phyloP scores from a whole-genome alignment of 2,888 invertebrate species.

The Clunio marinus region DNA sequence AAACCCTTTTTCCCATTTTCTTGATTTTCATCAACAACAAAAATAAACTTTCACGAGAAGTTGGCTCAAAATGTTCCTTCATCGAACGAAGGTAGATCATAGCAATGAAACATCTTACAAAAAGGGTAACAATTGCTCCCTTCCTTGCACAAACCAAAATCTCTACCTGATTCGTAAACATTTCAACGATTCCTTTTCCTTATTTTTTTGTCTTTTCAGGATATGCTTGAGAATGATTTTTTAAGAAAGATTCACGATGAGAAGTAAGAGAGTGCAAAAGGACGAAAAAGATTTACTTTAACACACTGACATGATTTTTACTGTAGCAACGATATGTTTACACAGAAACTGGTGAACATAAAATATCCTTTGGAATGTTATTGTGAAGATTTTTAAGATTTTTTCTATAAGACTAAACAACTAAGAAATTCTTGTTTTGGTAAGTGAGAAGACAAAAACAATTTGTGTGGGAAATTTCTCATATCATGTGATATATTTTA shows the following conservation, averaged over 20 bases:
- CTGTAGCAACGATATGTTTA: too few species aligned
- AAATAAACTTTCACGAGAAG: neutral
- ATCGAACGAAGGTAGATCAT: neutral
- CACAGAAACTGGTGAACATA: too few species aligned
- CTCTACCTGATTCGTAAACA: constrained; percentile 3
- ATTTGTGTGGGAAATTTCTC: constrained; percentile 4
- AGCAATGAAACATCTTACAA: neutral
- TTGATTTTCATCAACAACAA: too few species aligned
- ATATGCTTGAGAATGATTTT: too few species aligned
- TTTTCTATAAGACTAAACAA: too few species aligned
- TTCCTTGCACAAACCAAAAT: neutral
- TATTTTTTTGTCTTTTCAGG: neutral
- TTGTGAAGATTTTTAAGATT: neutral
- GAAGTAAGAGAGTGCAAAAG: too few species aligned
- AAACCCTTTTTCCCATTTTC: constrained; percentile 16
- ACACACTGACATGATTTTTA: too few species aligned
- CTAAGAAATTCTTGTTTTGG: too few species aligned
- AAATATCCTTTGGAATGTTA: constrained; percentile 4
- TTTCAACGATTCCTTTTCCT: neutral
- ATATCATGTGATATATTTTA: neutral
- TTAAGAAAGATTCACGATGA: too few species aligned
- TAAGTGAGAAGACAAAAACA: too few species aligned
- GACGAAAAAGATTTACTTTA: too few species aligned
- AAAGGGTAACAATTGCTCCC: constrained; percentile 13
- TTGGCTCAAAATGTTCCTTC: neutral